Conservation (phyloP, 2,113 vertebrate genomes). For the Mandrillus leucophaeus region DNA sequence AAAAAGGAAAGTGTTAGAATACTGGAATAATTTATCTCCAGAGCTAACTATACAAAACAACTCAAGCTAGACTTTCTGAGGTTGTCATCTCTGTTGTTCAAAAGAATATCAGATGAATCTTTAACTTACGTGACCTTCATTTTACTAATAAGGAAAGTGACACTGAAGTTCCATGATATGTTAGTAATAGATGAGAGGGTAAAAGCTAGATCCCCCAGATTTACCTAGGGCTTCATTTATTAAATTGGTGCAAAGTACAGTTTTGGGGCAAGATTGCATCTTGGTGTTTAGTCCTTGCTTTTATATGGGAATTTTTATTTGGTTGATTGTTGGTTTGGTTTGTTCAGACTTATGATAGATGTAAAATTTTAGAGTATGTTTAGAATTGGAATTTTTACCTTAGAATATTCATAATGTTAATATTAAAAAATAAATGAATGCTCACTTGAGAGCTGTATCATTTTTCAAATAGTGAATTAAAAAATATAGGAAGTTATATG, state of each 20-base stretch:
- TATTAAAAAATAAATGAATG: background rate
- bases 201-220: background rate
- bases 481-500: background rate
- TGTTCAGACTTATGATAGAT: background rate
- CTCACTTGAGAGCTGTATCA: background rate
- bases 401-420: background rate
- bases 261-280: background rate
- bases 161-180: background rate
- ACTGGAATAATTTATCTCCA: background rate
- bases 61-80: background rate
- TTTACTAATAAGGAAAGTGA: background rate
- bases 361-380: background rate
- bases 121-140: background rate
- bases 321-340: background rate
- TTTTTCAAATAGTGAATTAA: background rate
- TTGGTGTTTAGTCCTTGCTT: background rate
- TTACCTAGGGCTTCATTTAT: background rate
- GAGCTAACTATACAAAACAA: background rate
- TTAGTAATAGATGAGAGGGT: background rate
- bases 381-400: conserved; percentile 32
- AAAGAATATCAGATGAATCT: background rate
- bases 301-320: background rate
- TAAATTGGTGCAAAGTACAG: background rate
- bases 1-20: background rate
- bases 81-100: background rate